Percentiles rank a stretch among this genome's conserved stretches.
phyloP scores from a whole-genome alignment of 2,113 vertebrate genomes.

The Cyrtonyx montezumae region DNA sequence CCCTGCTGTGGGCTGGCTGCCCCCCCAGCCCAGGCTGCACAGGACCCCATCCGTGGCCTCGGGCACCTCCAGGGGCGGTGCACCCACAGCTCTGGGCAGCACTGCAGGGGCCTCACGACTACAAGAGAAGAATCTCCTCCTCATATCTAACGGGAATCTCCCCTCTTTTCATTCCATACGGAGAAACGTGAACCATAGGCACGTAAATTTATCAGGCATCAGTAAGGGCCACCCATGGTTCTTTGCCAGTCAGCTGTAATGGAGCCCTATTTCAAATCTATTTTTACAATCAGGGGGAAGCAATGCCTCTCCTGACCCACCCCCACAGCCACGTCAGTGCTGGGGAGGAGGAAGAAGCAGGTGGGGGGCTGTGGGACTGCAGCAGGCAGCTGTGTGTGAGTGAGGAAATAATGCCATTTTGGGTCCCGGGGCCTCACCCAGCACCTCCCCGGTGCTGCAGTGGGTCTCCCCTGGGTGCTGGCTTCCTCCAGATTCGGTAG shows the following conservation, averaged over 20 bases:
- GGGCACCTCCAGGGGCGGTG: too few relatives aligned
- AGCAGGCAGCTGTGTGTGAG: background rate
- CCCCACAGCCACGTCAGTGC: rapidly evolving
- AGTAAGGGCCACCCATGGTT: background rate
- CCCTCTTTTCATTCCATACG: too few relatives aligned
- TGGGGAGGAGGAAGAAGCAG: rapidly evolving
- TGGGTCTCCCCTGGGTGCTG: background rate
- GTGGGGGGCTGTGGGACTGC: background rate
- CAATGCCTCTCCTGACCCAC: background rate
- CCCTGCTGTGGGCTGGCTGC: too few relatives aligned
- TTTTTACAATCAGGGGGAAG: background rate
- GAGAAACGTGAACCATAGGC: rapidly evolving
- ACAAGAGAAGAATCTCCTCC: too few relatives aligned
- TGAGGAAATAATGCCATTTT: background rate
- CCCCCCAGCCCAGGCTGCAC: too few relatives aligned
- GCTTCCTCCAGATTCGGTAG: background rate
- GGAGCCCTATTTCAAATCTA: background rate
- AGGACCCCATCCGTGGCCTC: too few relatives aligned
- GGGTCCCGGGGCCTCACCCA: background rate
- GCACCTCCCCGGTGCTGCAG: rapidly evolving
- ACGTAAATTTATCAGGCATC: background rate
- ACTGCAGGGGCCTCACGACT: too few relatives aligned
- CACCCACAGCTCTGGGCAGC: too few relatives aligned
- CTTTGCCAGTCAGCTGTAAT: background rate
- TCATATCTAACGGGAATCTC: too few relatives aligned